Conservation (phyloP, 1,140 invertebrate genomes). For the Sesamia nonagrioides region DNA sequence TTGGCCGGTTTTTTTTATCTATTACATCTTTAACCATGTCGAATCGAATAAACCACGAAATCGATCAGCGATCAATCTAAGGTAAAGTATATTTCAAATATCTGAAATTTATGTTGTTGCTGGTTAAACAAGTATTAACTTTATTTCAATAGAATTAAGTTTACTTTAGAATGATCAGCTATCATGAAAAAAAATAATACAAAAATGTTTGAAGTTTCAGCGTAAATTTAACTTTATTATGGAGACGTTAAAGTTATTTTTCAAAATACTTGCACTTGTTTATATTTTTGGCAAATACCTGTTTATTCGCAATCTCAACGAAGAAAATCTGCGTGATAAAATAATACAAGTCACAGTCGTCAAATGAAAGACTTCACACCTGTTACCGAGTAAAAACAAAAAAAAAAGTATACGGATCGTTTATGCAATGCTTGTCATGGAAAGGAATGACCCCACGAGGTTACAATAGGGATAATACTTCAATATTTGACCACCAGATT, state of each 20-base stretch:
- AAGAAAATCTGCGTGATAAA: constrained; percentile 8
- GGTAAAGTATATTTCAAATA: too few relatives aligned
- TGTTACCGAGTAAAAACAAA: not conserved
- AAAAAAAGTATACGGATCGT: not conserved
- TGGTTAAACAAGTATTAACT: too few relatives aligned
- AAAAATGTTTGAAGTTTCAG: too few relatives aligned
- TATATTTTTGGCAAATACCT: not conserved
- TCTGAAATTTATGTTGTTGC: too few relatives aligned
- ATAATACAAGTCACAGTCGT: not conserved
- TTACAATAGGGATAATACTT: too few relatives aligned
- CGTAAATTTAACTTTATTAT: too few relatives aligned
- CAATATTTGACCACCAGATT: too few relatives aligned
- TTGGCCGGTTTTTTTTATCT: not conserved
- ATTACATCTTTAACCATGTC: not conserved
- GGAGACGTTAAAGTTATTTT: too few relatives aligned
- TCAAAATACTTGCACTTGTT: too few relatives aligned
- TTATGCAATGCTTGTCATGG: not conserved
- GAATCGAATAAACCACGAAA: constrained; percentile 11
- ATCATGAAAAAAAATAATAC: too few relatives aligned
- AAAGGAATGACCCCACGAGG: not conserved
- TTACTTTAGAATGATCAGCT: too few relatives aligned
- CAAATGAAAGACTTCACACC: not conserved
- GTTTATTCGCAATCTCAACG: not conserved
- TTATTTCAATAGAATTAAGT: too few relatives aligned
- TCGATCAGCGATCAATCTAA: not conserved